These are phyloP conservation scores for Myotis pilosus DNA, from an alignment of 2,797 vertebrate species.

Conservation along the genomic window DNA sequence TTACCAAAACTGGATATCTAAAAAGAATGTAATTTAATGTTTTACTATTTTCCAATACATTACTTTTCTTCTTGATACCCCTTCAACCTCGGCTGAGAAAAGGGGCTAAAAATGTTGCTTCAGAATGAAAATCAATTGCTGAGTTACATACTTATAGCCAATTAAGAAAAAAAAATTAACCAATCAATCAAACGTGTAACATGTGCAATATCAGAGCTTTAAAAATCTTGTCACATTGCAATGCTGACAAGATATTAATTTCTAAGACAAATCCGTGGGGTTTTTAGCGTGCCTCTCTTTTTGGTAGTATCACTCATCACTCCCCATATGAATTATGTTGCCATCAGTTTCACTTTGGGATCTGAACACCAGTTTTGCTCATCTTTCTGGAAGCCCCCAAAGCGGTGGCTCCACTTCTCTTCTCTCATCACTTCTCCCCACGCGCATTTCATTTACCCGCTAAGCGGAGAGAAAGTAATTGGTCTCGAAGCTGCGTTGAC, in stretches of 20 bases:
- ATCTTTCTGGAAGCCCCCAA: constrained; percentile 46
- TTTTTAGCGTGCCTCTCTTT: background rate
- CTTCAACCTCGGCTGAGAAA: constrained; percentile 30
- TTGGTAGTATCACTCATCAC: constrained; percentile 22
- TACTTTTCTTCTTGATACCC: constrained; percentile 56
- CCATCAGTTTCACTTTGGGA: constrained; percentile 35
- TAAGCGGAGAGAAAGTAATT: constrained; percentile 64
- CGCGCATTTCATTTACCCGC: constrained; percentile 52
- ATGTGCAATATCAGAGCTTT: background rate
- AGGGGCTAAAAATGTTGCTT: background rate
- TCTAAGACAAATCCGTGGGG: background rate
- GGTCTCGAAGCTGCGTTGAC: constrained; percentile 68
- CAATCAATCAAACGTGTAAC: background rate
- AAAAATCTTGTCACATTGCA: constrained; percentile 35
- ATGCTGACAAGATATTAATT: constrained; percentile 24
- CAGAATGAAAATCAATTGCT: background rate
- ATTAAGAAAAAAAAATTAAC: constrained; percentile 50
- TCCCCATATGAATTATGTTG: constrained; percentile 37
- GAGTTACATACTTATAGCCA: constrained; percentile 15
- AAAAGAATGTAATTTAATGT: constrained; percentile 61
- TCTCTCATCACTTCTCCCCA: constrained; percentile 65
- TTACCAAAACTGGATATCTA: constrained; percentile 74
- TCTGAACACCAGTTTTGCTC: constrained; percentile 40
- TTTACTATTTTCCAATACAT: constrained; percentile 78
- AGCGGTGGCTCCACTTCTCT: background rate